Base-by-base conservation (phyloP, 2,888 invertebrate species). In the Romanomermis culicivorax region DNA sequence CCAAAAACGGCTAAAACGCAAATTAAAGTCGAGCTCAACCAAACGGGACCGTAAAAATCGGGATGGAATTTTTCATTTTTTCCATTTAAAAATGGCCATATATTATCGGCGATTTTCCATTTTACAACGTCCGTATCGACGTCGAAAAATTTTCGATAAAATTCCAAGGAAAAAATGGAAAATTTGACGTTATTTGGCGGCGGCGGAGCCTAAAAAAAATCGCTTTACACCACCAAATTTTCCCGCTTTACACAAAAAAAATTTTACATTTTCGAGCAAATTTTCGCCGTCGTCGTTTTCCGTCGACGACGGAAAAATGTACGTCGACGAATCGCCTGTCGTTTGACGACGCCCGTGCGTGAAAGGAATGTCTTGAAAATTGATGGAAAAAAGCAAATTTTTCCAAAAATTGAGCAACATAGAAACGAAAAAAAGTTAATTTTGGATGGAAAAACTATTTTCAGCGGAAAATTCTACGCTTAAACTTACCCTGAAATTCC, bases 11-110 rank as follows among this genome's bases (percentile, higher is more conserved):
- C 36, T 7, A 36, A 17, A 36, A 36, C 36, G 36, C 36, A 91
- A 55, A 93, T 82, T 69, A 95, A 72, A 1, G 95, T 95, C 1
- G 85, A 77, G 63, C 85, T 83, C 60, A 95, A 85, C 93, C 93
- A 95, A 66, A 95, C 82, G 1, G 93, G 93, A 3, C 93, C 76
- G 36, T 76, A 54, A 53, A 55, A 57, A 45, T 36, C 17, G 7
- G 36, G 36, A 7, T 7, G 11, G 36, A 36, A 36, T 36, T 36
- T 36, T 36, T 36, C 36, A 17, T 11, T 17, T 11, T 17, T 36
- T 36, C 7, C 17, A 11, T 11, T 36, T 36, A 36, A 36, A 36
- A 36, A 11, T 36, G 17, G 17, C 17, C 7, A 36, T 36, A 36
- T 11, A 36, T 36, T 11, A 36, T 36, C 36, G 36, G 17, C 17